phyloP scores from a whole-genome alignment of 2,113 vertebrate genomes.

The Rhombomys opimus region DNA sequence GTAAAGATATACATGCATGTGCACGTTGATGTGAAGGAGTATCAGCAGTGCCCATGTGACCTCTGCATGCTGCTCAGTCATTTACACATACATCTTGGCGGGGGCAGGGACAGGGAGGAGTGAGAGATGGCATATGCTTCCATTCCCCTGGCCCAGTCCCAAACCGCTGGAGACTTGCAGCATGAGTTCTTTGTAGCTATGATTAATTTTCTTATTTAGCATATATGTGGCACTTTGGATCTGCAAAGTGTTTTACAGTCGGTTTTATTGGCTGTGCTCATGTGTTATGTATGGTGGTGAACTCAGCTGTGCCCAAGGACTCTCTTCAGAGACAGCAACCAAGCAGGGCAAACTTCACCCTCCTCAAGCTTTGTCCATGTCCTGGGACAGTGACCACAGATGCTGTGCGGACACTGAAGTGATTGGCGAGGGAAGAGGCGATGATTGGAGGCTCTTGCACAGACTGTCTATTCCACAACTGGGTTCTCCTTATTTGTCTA shows the following conservation, averaged over 20 bases:
- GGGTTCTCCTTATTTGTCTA: neutral
- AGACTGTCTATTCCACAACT: too few species aligned
- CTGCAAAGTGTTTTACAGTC: slow-evolving; percentile 69
- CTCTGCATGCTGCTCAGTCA: neutral
- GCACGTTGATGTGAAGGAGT: neutral
- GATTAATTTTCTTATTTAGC: slow-evolving; percentile 78
- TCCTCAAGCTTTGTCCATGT: neutral
- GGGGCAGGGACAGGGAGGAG: fast-evolving
- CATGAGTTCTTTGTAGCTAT: slow-evolving; percentile 52
- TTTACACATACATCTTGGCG: fast-evolving
- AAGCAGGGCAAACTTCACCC: neutral
- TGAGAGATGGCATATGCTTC: neutral
- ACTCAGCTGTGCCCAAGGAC: slow-evolving; percentile 61
- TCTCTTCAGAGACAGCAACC: neutral
- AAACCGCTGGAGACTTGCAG: slow-evolving; percentile 9
- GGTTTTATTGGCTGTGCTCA: slow-evolving; percentile 71
- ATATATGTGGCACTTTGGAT: slow-evolving; percentile 73
- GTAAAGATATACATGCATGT: neutral
- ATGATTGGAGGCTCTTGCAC: fast-evolving
- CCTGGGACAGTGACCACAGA: neutral
- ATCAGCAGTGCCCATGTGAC: neutral
- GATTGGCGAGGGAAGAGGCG: neutral
- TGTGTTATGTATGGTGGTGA: slow-evolving; percentile 59
- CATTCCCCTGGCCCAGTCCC: slow-evolving; percentile 5
- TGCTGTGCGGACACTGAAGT: neutral